Base-by-base conservation (phyloP, 2,113 vertebrate genomes). In the Sprattus sprattus region DNA sequence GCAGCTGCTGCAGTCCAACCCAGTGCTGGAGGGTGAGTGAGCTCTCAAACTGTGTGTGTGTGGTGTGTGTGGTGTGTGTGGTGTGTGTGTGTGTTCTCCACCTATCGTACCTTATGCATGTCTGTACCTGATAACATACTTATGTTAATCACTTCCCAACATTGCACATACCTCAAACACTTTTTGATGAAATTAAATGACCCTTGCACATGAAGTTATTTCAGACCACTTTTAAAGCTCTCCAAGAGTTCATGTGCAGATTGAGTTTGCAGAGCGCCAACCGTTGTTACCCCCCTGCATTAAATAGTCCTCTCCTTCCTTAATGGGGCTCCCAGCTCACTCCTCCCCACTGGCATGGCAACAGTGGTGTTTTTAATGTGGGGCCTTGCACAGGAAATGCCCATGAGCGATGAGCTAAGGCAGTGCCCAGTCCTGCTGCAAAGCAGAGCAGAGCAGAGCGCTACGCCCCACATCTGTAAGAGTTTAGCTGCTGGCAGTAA, bases 1-100 rank as follows among this genome's bases (percentile, higher is more conserved):
- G 89, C 98, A 99, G 91, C 97, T 99, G 92, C 90, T 99, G 87
- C 98, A 99, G 94, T 99, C 98, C 82, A 99, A 99, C 92, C 98
- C 98, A 1, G 98, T 99, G 88, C 95, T 99, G 86, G 98, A 99
- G 96, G 98, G 98, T 99, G 95, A 95, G 97, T 91, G 0, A 1
- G 64, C 25, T 0, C 9, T 3, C 9, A 6, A 64, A 64, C 8
- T 28, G 25, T 28, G 64, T 13, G 64, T 71, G 64, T 67, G 22
- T 25, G 60, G 64, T 71, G 25, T 32, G 64, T 71, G 64, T 71
- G 25, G 9, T 71, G 6, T 71, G 64, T 13, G 25, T 71, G 25
- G 64, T 32, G 25, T 71, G 64, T 71, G 64, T 32, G 8, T 28
- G n/a, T 71, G 22, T 32, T 67, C 28, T 67, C 5, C 64, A n/a